Evolutionary conservation across 2,888 invertebrate genomes (phyloP).

Genomic region (Euspilapteryx auroguttella): DNA sequence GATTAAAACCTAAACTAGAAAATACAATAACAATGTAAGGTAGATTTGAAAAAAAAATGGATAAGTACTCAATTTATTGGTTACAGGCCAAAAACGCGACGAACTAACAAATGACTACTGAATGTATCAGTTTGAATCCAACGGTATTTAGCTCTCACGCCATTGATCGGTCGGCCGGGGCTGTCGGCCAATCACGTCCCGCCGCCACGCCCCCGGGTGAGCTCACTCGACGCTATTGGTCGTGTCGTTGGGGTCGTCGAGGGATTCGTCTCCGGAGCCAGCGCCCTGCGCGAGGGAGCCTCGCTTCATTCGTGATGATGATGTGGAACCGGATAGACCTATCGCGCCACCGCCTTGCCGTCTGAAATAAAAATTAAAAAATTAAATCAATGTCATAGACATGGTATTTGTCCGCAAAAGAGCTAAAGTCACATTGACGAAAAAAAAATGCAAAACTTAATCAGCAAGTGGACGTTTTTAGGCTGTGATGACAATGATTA

Average conservation of each 20-base stretch:
- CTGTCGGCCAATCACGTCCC: background rate
- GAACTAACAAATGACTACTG: too few species aligned
- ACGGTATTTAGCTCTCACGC: too few species aligned
- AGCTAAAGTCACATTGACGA: background rate
- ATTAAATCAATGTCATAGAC: too few species aligned
- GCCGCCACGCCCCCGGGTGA: background rate
- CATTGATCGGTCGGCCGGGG: background rate
- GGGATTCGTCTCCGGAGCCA: constrained; percentile 75
- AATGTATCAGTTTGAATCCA: too few species aligned
- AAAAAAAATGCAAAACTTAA: too few species aligned
- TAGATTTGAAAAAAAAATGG: too few species aligned
- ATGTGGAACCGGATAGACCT: constrained; percentile 62
- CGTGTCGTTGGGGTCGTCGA: constrained; percentile 73
- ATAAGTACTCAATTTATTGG: too few species aligned
- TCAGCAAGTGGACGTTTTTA: too few species aligned
- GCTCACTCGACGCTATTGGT: constrained; percentile 70
- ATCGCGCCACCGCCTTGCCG: constrained; percentile 60
- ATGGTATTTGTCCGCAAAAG: background rate
- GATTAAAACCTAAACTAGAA: too few species aligned
- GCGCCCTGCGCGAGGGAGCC: constrained; percentile 68
- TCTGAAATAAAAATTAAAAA: constrained; percentile 21
- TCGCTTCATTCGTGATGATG: constrained; percentile 69
- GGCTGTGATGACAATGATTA: too few species aligned
- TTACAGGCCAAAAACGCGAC: too few species aligned
- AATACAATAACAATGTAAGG: too few species aligned